Percentiles rank a stretch among this genome's conserved stretches.
Conservation (phyloP, 2,888 invertebrate species). For the Globia sparganii region DNA sequence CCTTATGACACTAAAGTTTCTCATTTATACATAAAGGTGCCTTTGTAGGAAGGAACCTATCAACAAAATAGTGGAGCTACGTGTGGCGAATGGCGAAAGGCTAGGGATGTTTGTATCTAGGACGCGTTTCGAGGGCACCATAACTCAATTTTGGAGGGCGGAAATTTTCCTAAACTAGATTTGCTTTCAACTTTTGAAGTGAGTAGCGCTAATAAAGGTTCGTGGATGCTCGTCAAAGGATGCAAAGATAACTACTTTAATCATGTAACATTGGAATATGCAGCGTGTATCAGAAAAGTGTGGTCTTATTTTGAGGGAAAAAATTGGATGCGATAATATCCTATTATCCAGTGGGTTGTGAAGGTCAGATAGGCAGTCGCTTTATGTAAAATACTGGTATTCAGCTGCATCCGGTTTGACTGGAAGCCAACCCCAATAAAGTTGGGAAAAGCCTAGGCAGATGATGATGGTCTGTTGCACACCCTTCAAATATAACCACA, state of each 20-base stretch:
- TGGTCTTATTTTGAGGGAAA: no score
- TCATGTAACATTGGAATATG: not conserved
- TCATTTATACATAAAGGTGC: not conserved
- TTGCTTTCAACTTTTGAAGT: conserved; percentile 46
- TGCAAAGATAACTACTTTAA: not conserved
- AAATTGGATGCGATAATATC: not conserved
- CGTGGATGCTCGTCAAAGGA: not conserved
- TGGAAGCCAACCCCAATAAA: not conserved
- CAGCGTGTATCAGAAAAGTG: not conserved
- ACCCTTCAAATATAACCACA: not conserved
- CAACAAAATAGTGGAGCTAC: not conserved
- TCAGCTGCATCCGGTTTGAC: not conserved
- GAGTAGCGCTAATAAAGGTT: conserved; percentile 1
- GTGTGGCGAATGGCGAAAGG: not conserved
- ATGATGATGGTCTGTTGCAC: no score
- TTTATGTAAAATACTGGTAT: not conserved
- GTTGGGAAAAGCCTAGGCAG: no score
- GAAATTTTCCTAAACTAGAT: conserved; percentile 46
- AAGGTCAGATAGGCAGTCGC: not conserved
- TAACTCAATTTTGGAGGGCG: conserved; percentile 49
- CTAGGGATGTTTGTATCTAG: conserved; percentile 25
- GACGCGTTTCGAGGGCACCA: conserved; percentile 30
- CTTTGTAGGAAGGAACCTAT: no score
- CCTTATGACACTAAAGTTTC: not conserved
- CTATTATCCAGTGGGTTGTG: not conserved